phyloP scores from a whole-genome alignment of 2,113 vertebrate species.

The Pantherophis guttatus region DNA sequence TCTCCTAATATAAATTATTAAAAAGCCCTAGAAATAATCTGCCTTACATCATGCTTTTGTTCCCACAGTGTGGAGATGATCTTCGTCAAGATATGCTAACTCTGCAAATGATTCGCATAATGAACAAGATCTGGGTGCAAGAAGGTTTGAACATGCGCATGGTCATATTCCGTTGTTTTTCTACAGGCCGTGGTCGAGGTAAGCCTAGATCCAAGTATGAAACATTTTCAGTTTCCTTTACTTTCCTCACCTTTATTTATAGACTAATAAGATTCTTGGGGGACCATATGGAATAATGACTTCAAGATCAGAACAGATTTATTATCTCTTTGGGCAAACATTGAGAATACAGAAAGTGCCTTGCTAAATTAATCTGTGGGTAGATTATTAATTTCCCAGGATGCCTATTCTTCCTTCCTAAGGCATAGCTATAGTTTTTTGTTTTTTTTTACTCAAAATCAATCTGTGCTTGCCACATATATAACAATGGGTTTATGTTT shows the following conservation, averaged over 20 bases:
- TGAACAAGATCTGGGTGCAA: conserved; percentile 99
- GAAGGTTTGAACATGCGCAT: conserved; percentile 98
- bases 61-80: conserved; percentile 86
- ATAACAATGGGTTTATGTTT: not conserved
- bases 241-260: accelerated
- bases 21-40: not conserved
- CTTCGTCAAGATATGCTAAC: conserved; percentile 98
- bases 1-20: not conserved
- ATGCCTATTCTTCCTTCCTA: not conserved
- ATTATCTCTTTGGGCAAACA: not conserved
- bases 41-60: not conserved
- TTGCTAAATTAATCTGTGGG: not conserved
- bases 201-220: accelerated
- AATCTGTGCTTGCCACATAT: not conserved
- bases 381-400: not conserved
- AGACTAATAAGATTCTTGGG: accelerated
- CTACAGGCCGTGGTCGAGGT: conserved; percentile 90
- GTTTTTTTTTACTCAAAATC: not conserved
- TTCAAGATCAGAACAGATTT: not conserved
- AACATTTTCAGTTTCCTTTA: not conserved
- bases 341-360: not conserved
- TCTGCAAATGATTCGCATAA: conserved; percentile 95
- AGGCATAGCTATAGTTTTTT: not conserved
- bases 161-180: conserved; percentile 96
- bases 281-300: not conserved